Evolutionary conservation across 2,113 vertebrate genomes (phyloP), one percentile per base, ranked within the genome.

Genomic region (Paratilapia polleni): DNA sequence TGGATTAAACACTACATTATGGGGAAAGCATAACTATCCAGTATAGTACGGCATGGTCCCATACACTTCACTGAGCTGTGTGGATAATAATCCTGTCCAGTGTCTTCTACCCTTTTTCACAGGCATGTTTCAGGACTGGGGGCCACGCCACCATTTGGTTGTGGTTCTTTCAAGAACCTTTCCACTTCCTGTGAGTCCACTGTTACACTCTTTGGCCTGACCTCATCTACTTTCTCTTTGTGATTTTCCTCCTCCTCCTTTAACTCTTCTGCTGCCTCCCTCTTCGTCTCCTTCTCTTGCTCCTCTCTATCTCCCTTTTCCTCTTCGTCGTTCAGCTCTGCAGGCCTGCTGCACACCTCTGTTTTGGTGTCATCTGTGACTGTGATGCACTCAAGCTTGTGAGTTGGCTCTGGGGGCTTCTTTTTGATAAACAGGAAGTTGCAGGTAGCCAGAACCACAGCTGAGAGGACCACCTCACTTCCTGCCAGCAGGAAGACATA

Each of bases 401-500:
- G 92, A 41, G 96, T 96, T 15, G 95, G 94, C 54, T 89, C 87
- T 0, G 94, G 89, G 5, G 94, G 22, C n/a, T 94, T 94, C 81
- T 84, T 97, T 88, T 92, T 93, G 77, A 98, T 96, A 87, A 96
- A 99, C 85, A 97, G 95, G 85, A 96, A 93, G 90, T 97, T 98
- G 84, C 97, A 97, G 47, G 95, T 70, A 76, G 93, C 94, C 86
- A 99, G 60, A 58, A 99, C 96, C 0, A 98, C 68, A n/a, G 97
- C 94, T 0, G 98, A 95, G 31, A 96, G 90, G 76, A 96, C 86
- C 43, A 99, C 98, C 95, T 99, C 97, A 5, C 91, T 86, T 43
- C 98, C 98, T 38, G 98, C 98, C 95, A 97, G 93, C 89, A 98
- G 91, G 92, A 99, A 99, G 84, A 99, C 96, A 1, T 93, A 97